Conservation (phyloP, 2,797 vertebrate genomes). For the Ctenochaetus hawaiiensis region DNA sequence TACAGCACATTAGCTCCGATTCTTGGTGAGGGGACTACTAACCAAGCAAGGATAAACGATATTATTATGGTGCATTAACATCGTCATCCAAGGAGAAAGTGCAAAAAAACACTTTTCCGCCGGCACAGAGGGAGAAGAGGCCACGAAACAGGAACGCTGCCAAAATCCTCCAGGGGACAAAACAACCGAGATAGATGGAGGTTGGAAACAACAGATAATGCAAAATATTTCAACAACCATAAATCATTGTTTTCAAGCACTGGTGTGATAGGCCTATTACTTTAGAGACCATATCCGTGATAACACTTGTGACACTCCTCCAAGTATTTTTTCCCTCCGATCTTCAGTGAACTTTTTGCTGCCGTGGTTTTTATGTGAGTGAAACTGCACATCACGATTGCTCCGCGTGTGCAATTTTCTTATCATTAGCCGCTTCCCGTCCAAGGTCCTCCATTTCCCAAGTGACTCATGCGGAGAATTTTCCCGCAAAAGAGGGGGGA, state of each 20-base stretch:
- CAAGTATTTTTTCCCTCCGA: conserved; percentile 35
- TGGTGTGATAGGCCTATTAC: conserved; percentile 72
- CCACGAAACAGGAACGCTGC: conserved; percentile 46
- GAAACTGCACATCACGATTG: conserved; percentile 26
- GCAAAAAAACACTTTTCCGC: conserved; percentile 56
- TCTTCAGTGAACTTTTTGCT: conserved; percentile 55
- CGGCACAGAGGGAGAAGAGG: conserved; percentile 35
- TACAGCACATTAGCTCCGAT: conserved; percentile 46
- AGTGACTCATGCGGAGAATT: conserved; percentile 16
- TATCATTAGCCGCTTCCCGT: conserved; percentile 39
- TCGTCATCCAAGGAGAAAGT: conserved; percentile 74
- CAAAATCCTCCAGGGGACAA: conserved; percentile 72
- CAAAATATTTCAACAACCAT: conserved; percentile 76
- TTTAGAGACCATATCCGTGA: conserved; percentile 70
- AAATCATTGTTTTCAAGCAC: conserved; percentile 73
- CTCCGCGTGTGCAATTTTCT: conserved; percentile 32
- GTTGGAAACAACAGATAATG: conserved; percentile 78
- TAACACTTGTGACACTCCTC: conserved; percentile 64
- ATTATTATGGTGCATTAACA: conserved; percentile 73
- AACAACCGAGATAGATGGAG: conserved; percentile 72
- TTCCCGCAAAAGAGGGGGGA: conserved; percentile 23
- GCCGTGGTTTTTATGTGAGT: conserved; percentile 25
- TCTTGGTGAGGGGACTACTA: conserved; percentile 42
- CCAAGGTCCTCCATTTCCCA: conserved; percentile 13
- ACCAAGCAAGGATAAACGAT: conserved; percentile 62